Evolutionary conservation across 2,797 vertebrate genomes (phyloP).

Genomic region (Petrocephalus sullivani): DNA sequence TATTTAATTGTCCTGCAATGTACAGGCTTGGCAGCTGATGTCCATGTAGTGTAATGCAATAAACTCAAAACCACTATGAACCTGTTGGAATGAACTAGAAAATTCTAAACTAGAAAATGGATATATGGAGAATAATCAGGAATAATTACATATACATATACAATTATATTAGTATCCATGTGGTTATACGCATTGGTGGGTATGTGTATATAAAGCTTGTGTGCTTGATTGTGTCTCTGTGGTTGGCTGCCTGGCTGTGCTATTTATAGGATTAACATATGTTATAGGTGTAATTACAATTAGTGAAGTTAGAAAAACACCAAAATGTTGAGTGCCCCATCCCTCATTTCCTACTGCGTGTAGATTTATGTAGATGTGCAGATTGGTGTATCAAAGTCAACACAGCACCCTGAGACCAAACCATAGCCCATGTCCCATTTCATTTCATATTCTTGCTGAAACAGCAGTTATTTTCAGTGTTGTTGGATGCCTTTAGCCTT

Average conservation of each 20-base stretch:
- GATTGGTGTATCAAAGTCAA: neutral
- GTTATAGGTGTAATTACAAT: neutral
- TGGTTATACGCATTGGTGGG: neutral
- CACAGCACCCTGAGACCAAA: neutral
- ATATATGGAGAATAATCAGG: neutral
- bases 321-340: neutral
- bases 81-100: neutral
- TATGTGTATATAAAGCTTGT: neutral
- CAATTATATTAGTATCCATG: neutral
- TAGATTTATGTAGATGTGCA: neutral
- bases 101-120: neutral
- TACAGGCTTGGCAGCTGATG: neutral
- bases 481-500: neutral
- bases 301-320: neutral
- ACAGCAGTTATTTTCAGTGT: neutral
- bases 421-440: neutral
- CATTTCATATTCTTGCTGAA: neutral
- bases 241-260: neutral
- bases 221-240: neutral
- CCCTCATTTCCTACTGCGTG: neutral
- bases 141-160: neutral
- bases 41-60: neutral
- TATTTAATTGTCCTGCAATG: neutral
- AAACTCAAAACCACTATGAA: neutral
- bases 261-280: neutral